Evolutionary conservation across 2,797 vertebrate genomes (phyloP).

Genomic region (Ctenochaetus hawaiiensis): DNA sequence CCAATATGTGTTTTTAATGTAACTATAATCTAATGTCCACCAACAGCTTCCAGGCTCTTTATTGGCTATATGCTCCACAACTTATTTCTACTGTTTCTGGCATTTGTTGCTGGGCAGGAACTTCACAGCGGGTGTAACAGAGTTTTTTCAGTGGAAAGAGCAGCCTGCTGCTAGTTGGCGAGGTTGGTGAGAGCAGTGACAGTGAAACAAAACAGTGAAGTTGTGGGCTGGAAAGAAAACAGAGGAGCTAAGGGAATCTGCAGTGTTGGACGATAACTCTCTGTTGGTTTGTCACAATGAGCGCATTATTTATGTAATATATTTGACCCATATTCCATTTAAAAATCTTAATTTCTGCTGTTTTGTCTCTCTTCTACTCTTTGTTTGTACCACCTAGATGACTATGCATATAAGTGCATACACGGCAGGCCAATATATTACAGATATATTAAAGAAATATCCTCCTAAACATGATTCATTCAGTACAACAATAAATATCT

Average conservation of each 20-base stretch:
- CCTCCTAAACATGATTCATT: neutral
- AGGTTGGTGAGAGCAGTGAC: neutral
- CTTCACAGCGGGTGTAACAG: neutral
- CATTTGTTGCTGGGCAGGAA: neutral
- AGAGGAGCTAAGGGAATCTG: neutral
- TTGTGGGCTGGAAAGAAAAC: neutral
- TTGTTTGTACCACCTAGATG: neutral
- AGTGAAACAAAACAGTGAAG: neutral
- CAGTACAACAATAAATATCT: neutral
- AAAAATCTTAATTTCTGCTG: neutral
- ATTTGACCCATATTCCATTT: neutral
- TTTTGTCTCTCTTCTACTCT: neutral
- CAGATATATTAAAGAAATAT: neutral
- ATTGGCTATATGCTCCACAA: neutral
- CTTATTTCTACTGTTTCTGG: neutral
- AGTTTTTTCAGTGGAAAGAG: neutral
- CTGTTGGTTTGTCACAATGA: too few species aligned
- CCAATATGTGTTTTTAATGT: neutral
- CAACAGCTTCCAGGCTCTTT: neutral
- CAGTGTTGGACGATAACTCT: neutral
- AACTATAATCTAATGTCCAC: too few species aligned
- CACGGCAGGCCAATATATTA: neutral
- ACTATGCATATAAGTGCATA: neutral
- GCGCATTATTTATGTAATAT: too few species aligned
- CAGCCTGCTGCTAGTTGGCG: neutral